These are phyloP conservation scores for Cyprinodon tularosa DNA, from an alignment of 2,113 vertebrate genomes.

Conservation along the genomic window DNA sequence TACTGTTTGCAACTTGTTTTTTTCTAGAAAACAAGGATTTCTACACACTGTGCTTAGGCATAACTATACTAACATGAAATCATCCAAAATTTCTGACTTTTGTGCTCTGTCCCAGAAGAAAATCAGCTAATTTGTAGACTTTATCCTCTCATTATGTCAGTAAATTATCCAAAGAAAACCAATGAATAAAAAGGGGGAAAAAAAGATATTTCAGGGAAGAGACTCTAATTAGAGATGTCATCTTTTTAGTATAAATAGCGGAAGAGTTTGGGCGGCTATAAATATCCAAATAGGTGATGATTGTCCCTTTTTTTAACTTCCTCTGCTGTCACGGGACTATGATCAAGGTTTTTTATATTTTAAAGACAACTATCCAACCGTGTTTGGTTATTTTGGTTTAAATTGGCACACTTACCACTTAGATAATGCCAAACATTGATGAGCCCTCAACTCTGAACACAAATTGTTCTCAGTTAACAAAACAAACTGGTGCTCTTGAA, in stretches of 20 bases:
- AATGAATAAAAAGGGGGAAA: slow-evolving; percentile 21
- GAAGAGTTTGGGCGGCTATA: slow-evolving; percentile 29
- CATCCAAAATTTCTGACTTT: slow-evolving; percentile 55
- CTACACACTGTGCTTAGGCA: slow-evolving; percentile 43
- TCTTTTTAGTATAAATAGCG: slow-evolving; percentile 40
- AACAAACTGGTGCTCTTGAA: slow-evolving; percentile 27
- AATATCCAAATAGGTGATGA: slow-evolving; percentile 47
- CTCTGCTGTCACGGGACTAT: slow-evolving; percentile 15
- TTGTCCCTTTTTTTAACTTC: slow-evolving; percentile 29
- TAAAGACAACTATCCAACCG: slow-evolving; percentile 31
- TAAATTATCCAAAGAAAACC: slow-evolving; percentile 46
- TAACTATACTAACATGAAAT: slow-evolving; percentile 56
- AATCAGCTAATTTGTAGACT: slow-evolving; percentile 43
- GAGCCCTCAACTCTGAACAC: slow-evolving; percentile 28
- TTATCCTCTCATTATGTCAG: slow-evolving; percentile 29
- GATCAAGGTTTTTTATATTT: slow-evolving; percentile 29
- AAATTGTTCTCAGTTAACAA: slow-evolving; percentile 16
- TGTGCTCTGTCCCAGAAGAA: slow-evolving; percentile 30
- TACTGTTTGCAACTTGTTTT: slow-evolving; percentile 62
- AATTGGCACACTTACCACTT: slow-evolving; percentile 43
- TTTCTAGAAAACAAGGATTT: slow-evolving; percentile 51
- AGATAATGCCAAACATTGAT: slow-evolving; percentile 35
- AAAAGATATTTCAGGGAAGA: slow-evolving; percentile 28
- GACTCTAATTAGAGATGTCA: slow-evolving; percentile 67
- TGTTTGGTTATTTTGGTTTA: slow-evolving; percentile 42